A percentile compares a stretch with the other conserved stretches of the same genome.
Conservation (phyloP, 2,888 invertebrate species). For the Drosophila multiciliata region DNA sequence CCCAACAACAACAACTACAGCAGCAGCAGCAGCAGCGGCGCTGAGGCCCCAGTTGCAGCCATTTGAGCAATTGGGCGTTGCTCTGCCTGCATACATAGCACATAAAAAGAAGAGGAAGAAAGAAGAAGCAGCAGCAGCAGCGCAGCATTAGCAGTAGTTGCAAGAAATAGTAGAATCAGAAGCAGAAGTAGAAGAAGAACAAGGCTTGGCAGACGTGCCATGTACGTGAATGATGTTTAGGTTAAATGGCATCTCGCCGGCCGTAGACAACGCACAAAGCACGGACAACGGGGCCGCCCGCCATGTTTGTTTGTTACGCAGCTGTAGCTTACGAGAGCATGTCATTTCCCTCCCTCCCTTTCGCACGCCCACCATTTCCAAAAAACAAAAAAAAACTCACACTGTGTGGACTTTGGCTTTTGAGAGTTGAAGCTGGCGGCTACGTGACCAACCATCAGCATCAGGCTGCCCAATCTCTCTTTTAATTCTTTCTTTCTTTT, state of each 20-base stretch:
- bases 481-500: neutral
- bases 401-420: conserved; percentile 58
- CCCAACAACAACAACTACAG: neutral
- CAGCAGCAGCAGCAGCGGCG: neutral
- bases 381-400: conserved; percentile 12
- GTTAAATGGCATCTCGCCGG: conserved; percentile 60
- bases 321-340: conserved; percentile 33
- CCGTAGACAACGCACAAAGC: conserved; percentile 48
- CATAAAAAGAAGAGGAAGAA: conserved; percentile 1
- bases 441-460: conserved; percentile 56
- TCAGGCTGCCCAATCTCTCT: conserved; percentile 43
- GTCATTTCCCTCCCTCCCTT: neutral
- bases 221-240: conserved; percentile 72
- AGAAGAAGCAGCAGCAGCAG: neutral
- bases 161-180: neutral
- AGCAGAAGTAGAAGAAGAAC: conserved; percentile 9
- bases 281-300: conserved; percentile 5
- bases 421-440: conserved; percentile 56
- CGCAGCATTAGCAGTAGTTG: conserved; percentile 5
- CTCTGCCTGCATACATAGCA: conserved; percentile 31
- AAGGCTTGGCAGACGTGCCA: conserved; percentile 46
- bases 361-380: neutral
- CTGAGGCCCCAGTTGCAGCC: conserved; percentile 48
- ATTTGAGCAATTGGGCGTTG: conserved; percentile 63
- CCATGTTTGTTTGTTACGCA: conserved; percentile 44